Evolutionary conservation across 2,797 vertebrate genomes (phyloP).

Genomic region (Octomys mimax): DNA sequence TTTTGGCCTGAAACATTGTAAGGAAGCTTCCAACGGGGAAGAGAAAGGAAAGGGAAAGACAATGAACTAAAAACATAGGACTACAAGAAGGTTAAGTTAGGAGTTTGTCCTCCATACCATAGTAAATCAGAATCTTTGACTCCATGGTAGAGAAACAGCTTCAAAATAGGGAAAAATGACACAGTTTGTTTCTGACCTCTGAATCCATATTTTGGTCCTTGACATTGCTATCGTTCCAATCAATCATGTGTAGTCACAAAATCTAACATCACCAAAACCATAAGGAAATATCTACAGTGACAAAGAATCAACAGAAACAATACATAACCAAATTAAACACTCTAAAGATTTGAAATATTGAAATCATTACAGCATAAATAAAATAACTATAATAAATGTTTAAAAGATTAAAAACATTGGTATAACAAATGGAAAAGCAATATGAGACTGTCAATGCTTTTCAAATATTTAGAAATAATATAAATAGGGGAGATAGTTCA

Average conservation of each 20-base stretch:
- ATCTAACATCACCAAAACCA: not conserved
- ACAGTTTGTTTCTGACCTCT: not conserved
- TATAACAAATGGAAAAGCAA: not conserved
- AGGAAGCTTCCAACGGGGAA: not conserved
- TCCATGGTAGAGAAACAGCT: not conserved
- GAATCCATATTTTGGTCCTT: not conserved
- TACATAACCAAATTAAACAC: not conserved
- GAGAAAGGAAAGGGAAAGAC: not conserved
- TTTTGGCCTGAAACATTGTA: not conserved
- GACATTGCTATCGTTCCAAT: not conserved
- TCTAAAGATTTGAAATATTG: not conserved
- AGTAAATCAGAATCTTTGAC: not conserved
- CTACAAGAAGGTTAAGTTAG: not conserved
- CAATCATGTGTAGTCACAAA: not conserved
- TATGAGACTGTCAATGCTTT: not conserved
- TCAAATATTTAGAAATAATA: not conserved
- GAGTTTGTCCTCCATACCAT: not conserved
- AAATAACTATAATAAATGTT: constrained; percentile 39
- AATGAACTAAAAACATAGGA: not conserved
- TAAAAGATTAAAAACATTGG: constrained; percentile 48
- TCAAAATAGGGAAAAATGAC: not conserved
- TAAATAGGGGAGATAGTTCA: not conserved
- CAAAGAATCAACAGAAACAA: not conserved
- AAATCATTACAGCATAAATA: not conserved
- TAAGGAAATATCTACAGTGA: not conserved